Evolutionary conservation across 2,113 vertebrate species (phyloP).

Genomic region (Eleginops maclovinus): DNA sequence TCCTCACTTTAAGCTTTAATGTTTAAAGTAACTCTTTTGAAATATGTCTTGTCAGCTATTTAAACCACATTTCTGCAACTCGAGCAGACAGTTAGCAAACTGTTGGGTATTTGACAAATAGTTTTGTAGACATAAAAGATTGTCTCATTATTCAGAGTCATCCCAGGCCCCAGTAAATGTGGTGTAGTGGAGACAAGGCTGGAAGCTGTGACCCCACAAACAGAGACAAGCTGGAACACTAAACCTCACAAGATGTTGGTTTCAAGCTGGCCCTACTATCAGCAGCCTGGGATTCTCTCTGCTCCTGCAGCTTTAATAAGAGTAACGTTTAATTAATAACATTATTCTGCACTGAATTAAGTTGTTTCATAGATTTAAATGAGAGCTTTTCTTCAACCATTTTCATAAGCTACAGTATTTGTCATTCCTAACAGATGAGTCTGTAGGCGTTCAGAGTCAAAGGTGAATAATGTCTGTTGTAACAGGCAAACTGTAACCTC

Average conservation of each 20-base stretch:
- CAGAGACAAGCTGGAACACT: slow-evolving; percentile 40
- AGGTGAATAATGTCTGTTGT: not conserved
- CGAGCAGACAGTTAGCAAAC: not conserved
- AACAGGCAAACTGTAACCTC: slow-evolving; percentile 13
- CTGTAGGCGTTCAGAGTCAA: slow-evolving; percentile 1
- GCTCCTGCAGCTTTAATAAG: not conserved
- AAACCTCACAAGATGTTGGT: slow-evolving; percentile 27
- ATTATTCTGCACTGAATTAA: not conserved
- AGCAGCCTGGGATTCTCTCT: not conserved
- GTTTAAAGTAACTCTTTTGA: not conserved
- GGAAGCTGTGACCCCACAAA: not conserved
- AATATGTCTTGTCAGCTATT: not conserved
- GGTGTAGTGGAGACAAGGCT: slow-evolving; percentile 1
- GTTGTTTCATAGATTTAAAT: not conserved
- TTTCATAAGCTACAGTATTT: not conserved
- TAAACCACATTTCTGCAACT: not conserved
- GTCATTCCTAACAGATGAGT: slow-evolving; percentile 2
- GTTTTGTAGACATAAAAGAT: not conserved
- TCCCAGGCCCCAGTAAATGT: not conserved
- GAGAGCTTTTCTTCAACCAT: not conserved
- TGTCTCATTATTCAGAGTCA: not conserved
- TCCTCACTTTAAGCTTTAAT: not conserved
- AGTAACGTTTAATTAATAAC: not conserved
- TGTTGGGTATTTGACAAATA: not conserved
- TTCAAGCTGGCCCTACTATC: not conserved